phyloP scores from a whole-genome alignment of 2,113 vertebrate genomes.

The Silurus glanis region DNA sequence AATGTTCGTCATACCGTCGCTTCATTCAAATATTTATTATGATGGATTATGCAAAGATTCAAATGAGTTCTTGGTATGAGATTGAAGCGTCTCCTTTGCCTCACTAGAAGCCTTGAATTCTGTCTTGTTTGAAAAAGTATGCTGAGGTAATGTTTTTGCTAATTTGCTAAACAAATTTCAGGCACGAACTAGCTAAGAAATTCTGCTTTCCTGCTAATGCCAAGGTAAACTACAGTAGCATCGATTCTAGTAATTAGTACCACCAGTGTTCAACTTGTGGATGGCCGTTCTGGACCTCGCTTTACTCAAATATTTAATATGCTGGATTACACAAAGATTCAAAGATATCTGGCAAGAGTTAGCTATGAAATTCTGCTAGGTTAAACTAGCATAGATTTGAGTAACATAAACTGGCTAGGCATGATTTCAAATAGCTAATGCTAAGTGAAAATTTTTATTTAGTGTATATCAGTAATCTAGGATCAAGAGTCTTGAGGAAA shows the following conservation, averaged over 20 bases:
- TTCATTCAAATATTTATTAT: background rate
- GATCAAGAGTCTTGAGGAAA: too few relatives aligned
- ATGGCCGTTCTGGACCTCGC: too few relatives aligned
- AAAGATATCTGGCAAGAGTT: background rate
- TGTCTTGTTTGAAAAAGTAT: background rate
- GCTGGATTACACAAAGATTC: too few relatives aligned
- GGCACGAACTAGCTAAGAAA: background rate
- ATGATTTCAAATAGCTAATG: background rate
- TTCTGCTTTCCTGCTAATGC: background rate
- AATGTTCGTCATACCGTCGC: background rate
- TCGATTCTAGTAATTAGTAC: too few relatives aligned
- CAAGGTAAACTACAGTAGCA: background rate
- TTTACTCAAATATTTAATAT: too few relatives aligned
- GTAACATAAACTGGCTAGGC: background rate
- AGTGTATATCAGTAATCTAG: too few relatives aligned
- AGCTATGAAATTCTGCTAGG: background rate
- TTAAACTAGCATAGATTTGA: slow-evolving; percentile 13
- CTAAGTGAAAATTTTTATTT: too few relatives aligned
- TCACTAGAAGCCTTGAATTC: background rate
- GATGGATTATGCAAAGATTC: background rate
- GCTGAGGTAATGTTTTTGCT: background rate
- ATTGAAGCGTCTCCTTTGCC: background rate
- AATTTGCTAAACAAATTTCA: background rate
- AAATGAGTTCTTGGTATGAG: too few relatives aligned
- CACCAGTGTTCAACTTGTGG: too few relatives aligned